Conservation (phyloP, 2,113 vertebrate genomes). For the Toxostoma redivivum region DNA sequence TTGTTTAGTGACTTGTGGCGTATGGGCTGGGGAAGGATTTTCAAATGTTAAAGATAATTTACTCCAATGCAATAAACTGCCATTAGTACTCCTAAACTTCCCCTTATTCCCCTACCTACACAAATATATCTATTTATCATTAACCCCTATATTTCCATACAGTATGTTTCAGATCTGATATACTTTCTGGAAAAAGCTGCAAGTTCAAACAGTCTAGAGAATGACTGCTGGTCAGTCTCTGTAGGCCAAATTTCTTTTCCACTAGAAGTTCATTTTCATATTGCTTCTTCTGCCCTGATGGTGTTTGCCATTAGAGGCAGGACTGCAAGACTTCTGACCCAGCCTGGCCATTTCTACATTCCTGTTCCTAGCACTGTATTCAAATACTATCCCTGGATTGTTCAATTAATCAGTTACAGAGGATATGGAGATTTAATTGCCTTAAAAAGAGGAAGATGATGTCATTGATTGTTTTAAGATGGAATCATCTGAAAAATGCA, state of each 20-base stretch:
- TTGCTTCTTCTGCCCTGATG: neutral
- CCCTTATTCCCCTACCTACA: neutral
- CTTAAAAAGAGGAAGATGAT: neutral
- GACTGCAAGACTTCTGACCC: neutral
- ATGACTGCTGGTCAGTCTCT: neutral
- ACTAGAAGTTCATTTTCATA: neutral
- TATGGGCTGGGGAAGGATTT: neutral
- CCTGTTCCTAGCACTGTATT: neutral
- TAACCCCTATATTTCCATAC: neutral
- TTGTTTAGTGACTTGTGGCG: neutral
- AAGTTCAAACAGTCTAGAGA: neutral
- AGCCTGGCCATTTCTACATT: neutral
- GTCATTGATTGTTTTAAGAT: conserved; percentile 15
- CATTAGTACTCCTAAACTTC: neutral
- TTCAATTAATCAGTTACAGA: neutral
- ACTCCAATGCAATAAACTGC: neutral
- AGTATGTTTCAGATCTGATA: neutral
- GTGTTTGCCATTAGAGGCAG: neutral
- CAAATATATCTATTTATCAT: neutral
- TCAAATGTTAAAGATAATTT: neutral
- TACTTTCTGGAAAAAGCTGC: neutral
- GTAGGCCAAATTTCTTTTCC: neutral
- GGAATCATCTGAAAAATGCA: conserved; percentile 2
- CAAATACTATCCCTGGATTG: neutral
- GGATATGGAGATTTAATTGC: neutral